Percentiles rank a stretch among this genome's conserved stretches.
Evolutionary conservation across 2,888 invertebrate species (phyloP).

Genomic region (Prosapia bicincta): DNA sequence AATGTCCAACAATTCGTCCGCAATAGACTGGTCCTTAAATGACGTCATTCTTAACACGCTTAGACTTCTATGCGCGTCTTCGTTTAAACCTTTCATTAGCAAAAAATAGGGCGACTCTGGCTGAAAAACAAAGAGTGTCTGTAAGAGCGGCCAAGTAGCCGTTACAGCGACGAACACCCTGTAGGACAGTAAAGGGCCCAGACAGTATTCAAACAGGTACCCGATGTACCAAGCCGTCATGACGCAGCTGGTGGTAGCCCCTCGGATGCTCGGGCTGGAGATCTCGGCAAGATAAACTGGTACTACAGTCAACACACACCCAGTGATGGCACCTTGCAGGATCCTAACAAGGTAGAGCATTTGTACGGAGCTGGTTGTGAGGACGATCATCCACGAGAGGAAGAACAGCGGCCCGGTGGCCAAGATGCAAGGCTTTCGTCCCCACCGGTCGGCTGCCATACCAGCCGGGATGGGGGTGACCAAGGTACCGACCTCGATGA

Average conservation of each 20-base stretch:
- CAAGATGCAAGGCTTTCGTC: constrained; percentile 30
- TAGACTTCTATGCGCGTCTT: constrained; percentile 28
- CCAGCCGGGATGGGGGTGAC: constrained; percentile 32
- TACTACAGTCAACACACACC: constrained; percentile 33
- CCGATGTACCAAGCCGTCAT: constrained; percentile 33
- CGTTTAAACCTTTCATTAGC: constrained; percentile 51
- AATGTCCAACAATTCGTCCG: constrained; percentile 15
- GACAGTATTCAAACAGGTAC: constrained; percentile 29
- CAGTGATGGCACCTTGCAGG: constrained; percentile 31
- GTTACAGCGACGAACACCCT: constrained; percentile 46
- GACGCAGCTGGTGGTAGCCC: constrained; percentile 30
- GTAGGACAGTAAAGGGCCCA: constrained; percentile 43
- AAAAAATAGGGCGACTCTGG: constrained; percentile 61
- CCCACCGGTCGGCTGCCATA: constrained; percentile 28
- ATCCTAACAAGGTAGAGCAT: constrained; percentile 33
- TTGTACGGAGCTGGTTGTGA: constrained; percentile 13
- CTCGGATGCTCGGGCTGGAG: constrained; percentile 32
- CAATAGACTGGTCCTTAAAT: not conserved
- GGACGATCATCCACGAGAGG: constrained; percentile 24
- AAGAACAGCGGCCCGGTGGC: constrained; percentile 31
- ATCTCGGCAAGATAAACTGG: constrained; percentile 37
- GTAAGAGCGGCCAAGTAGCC: constrained; percentile 49
- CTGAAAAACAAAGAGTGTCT: constrained; percentile 54
- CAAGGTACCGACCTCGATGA: constrained; percentile 35
- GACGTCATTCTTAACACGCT: constrained; percentile 27